Evolutionary conservation across 92 coral and sea anemone species (phyloP).

Genomic region (Virgularia gustaviana): DNA sequence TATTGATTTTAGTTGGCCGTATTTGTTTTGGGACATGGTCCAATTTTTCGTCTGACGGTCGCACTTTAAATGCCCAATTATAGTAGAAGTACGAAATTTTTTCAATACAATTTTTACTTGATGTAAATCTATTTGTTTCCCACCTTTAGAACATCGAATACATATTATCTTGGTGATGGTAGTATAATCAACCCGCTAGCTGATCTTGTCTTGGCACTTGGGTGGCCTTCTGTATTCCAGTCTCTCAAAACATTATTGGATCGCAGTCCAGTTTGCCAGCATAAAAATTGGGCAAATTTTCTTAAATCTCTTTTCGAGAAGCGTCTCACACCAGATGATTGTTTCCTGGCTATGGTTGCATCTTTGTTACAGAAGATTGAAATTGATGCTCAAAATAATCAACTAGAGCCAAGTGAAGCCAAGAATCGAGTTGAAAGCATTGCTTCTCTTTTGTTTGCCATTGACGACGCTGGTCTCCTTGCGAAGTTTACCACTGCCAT

Average conservation of each 20-base stretch:
- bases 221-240: neutral
- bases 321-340: neutral
- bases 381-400: neutral
- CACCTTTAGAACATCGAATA: no score
- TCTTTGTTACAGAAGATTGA: constrained; percentile 1
- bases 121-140: no score
- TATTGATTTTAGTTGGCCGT: no score
- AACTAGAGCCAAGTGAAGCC: neutral
- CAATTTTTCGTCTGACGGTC: no score
- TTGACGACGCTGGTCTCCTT: neutral
- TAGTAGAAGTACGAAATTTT: no score
- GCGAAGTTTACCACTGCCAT: neutral
- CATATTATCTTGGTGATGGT: neutral
- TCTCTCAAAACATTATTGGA: neutral
- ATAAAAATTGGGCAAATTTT: constrained; percentile 1
- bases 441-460: neutral
- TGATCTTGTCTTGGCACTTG: neutral
- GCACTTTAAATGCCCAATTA: no score
- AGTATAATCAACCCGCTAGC: neutral
- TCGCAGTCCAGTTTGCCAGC: constrained; percentile 1
- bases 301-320: neutral
- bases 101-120: no score
- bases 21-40: no score
- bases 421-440: neutral
- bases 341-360: neutral